Evolutionary conservation across 2,113 vertebrate species (phyloP).

Genomic region (Pseudonaja textilis): DNA sequence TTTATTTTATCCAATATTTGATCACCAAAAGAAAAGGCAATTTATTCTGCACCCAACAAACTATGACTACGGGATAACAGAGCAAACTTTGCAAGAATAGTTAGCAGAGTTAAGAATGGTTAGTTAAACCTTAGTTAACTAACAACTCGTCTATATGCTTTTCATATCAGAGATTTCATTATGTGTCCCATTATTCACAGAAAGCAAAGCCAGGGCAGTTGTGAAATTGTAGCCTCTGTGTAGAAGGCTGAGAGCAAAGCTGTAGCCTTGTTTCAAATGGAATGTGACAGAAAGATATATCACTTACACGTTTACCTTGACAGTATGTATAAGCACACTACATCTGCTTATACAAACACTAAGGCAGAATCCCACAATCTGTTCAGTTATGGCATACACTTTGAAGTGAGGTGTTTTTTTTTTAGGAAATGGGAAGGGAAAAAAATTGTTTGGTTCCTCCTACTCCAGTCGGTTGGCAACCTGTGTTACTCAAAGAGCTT

Average conservation of each 20-base stretch:
- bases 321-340: not conserved
- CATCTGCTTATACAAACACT: not conserved
- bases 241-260: not conserved
- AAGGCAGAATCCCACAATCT: not conserved
- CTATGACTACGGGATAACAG: not conserved
- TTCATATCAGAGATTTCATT: not conserved
- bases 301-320: not conserved
- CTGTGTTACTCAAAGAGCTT: not conserved
- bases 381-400: not conserved
- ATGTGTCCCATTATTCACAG: not conserved
- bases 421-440: not conserved
- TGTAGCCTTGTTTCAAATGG: not conserved
- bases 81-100: not conserved
- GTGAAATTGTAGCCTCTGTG: not conserved
- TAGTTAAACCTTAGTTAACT: not conserved
- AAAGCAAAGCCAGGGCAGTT: not conserved
- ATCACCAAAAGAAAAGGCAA: not conserved
- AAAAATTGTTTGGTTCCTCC: not conserved
- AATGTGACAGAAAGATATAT: not conserved
- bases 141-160: not conserved
- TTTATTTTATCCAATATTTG: not conserved
- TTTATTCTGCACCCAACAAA: no score
- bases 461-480: not conserved
- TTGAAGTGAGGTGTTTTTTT: not conserved
- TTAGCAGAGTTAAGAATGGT: no score